Conservation (phyloP, 2,113 vertebrate genomes). For the Antechinus stuartii region DNA sequence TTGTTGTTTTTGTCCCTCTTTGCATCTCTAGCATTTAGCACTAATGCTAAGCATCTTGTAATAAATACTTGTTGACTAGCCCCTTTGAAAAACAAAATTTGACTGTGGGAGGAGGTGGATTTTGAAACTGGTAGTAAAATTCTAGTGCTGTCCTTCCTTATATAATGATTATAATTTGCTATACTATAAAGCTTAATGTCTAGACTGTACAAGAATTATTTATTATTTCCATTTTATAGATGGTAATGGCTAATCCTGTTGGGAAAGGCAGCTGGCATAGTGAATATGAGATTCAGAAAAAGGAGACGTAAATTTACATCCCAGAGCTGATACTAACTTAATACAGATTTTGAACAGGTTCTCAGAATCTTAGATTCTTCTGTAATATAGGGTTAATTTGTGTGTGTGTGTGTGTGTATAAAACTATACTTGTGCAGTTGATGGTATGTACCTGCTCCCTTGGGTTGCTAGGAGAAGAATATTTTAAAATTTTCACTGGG, state of each 20-base stretch:
- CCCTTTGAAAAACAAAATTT: not conserved
- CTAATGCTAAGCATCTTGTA: not conserved
- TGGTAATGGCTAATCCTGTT: not conserved
- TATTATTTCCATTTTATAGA: not conserved
- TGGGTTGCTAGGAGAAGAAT: not conserved
- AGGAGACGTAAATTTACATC: not conserved
- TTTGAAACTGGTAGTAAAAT: not conserved
- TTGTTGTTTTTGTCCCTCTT: not conserved
- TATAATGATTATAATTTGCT: not conserved
- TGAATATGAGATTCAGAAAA: not conserved
- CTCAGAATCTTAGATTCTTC: not conserved
- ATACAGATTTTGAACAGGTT: not conserved
- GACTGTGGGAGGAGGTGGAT: not conserved
- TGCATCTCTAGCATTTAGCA: not conserved
- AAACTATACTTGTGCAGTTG: not conserved
- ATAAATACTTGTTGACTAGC: not conserved
- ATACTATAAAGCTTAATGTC: not conserved
- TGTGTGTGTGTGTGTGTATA: too few relatives aligned
- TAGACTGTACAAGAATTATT: not conserved
- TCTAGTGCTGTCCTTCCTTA: not conserved
- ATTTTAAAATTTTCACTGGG: not conserved
- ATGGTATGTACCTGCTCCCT: not conserved
- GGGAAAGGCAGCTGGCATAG: not conserved
- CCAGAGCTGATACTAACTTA: not conserved
- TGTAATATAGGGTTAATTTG: not conserved